Percentiles rank a stretch among this genome's conserved stretches.
Evolutionary conservation across 2,888 invertebrate species (phyloP).

Genomic region (Temnothorax unifasciatus): DNA sequence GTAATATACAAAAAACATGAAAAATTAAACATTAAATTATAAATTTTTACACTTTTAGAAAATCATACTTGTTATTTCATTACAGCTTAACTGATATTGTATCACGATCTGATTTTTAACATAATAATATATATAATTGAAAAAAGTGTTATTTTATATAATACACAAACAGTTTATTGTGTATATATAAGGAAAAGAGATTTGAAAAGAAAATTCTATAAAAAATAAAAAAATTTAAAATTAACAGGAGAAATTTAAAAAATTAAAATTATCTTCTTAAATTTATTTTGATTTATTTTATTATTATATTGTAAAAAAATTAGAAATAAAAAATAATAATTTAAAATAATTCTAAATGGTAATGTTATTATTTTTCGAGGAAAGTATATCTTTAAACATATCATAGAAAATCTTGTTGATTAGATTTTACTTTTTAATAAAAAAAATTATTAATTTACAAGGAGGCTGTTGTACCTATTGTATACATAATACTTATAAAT

Average conservation of each 20-base stretch:
- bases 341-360: background rate
- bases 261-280: background rate
- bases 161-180: background rate
- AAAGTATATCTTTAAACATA: constrained; percentile 25
- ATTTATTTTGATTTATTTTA: background rate
- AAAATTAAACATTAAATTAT: background rate
- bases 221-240: background rate
- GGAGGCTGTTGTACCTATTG: constrained; percentile 67
- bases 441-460: constrained; percentile 59
- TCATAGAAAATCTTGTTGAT: background rate
- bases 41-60: background rate
- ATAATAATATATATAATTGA: background rate
- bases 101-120: constrained; percentile 9
- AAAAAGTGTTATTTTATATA: background rate
- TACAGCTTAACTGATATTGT: constrained; percentile 4
- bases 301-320: background rate
- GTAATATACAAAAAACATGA: background rate
- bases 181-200: background rate
- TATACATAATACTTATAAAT: constrained; percentile 41
- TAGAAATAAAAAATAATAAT: background rate
- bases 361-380: constrained; percentile 17
- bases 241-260: background rate
- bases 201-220: background rate
- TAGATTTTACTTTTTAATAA: constrained; percentile 22
- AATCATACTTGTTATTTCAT: background rate